phyloP scores from a whole-genome alignment of 2,797 vertebrate genomes.

The Silurus aristotelis region DNA sequence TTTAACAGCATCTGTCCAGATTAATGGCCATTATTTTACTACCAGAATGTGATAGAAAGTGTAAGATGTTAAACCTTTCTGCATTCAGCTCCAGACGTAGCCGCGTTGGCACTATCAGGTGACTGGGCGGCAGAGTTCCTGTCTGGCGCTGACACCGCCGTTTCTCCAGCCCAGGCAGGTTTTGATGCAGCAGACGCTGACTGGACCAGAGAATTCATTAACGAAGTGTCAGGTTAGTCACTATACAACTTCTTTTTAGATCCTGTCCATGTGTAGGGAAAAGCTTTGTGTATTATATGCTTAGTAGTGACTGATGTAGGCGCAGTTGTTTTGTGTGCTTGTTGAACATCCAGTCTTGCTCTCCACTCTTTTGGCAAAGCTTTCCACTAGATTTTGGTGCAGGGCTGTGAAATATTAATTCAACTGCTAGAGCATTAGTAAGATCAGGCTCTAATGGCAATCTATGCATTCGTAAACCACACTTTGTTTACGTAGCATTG shows the following conservation, averaged over 20 bases:
- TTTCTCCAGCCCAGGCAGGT: constrained; percentile 75
- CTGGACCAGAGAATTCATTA: constrained; percentile 96
- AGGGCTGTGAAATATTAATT: too few relatives aligned
- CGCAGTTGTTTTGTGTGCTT: too few relatives aligned
- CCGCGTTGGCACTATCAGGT: constrained; percentile 91
- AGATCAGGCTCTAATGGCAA: too few relatives aligned
- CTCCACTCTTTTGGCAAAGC: too few relatives aligned
- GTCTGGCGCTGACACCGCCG: constrained; percentile 70
- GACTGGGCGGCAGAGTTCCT: constrained; percentile 94
- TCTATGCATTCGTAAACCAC: too few relatives aligned
- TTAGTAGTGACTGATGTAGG: neutral
- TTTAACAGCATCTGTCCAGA: neutral
- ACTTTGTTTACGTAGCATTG: too few relatives aligned
- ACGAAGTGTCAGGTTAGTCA: constrained; percentile 88
- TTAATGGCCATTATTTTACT: neutral
- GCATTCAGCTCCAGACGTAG: constrained; percentile 88
- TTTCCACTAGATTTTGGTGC: too few relatives aligned
- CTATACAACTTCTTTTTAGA: neutral
- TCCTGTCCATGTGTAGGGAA: neutral
- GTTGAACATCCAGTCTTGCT: too few relatives aligned
- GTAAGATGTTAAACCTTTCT: constrained; percentile 5
- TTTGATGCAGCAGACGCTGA: constrained; percentile 86
- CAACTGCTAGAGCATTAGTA: too few relatives aligned
- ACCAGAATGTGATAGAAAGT: neutral
- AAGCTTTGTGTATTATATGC: neutral